Percentiles rank a stretch among this genome's conserved stretches.
phyloP scores from a whole-genome alignment of 2,797 vertebrate genomes.

The Lithobates sylvaticus region DNA sequence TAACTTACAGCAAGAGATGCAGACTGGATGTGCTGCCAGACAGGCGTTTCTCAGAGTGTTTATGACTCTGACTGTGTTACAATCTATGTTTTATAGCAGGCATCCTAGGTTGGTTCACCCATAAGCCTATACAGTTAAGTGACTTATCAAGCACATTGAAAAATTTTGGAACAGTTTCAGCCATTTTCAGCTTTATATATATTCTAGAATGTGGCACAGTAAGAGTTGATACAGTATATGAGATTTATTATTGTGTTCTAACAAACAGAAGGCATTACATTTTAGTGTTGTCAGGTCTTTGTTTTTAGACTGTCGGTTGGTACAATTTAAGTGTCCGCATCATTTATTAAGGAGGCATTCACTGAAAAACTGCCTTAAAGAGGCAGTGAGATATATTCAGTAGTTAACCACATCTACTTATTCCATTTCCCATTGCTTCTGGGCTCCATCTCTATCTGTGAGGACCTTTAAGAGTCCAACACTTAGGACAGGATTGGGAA shows the following conservation, averaged over 20 bases:
- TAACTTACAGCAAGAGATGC: slow-evolving; percentile 40
- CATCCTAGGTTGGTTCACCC: slow-evolving; percentile 39
- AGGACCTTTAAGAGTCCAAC: too few species aligned
- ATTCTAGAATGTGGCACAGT: slow-evolving; percentile 2
- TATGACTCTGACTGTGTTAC: slow-evolving; percentile 50
- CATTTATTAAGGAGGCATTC: too few species aligned
- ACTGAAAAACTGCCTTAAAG: too few species aligned
- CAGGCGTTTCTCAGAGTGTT: slow-evolving; percentile 45
- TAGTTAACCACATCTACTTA: too few species aligned
- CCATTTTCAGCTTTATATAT: background rate
- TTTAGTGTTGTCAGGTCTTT: background rate
- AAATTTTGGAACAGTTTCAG: slow-evolving; percentile 8
- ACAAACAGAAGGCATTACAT: background rate
- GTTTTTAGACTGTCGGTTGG: background rate
- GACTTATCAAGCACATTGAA: slow-evolving; percentile 14
- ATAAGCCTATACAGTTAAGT: slow-evolving; percentile 39
- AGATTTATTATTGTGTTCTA: background rate
- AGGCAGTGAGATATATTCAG: too few species aligned
- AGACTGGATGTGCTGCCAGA: slow-evolving; percentile 60
- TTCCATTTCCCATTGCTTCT: too few species aligned
- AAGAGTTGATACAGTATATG: background rate
- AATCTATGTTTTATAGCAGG: slow-evolving; percentile 50
- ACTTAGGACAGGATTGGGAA: too few species aligned
- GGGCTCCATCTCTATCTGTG: too few species aligned
- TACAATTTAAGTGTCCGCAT: background rate